Evolutionary conservation across 2,797 vertebrate genomes (phyloP).

Genomic region (Zenarchopterus dispar): DNA sequence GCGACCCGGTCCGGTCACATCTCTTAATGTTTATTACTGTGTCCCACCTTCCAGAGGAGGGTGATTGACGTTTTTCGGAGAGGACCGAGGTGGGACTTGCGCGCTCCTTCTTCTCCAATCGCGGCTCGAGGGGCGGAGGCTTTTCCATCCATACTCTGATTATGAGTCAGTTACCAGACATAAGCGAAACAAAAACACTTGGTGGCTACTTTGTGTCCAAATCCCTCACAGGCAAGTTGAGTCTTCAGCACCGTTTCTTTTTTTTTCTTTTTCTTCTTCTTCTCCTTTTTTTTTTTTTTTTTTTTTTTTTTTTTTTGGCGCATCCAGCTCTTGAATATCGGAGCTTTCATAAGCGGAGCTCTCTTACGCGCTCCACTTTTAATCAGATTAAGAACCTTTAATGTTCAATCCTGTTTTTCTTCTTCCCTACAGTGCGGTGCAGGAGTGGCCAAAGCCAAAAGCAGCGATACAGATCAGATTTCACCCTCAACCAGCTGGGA

Average conservation of each 20-base stretch:
- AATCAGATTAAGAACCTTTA: constrained; percentile 75
- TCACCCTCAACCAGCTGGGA: constrained; percentile 82
- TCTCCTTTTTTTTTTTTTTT: background rate
- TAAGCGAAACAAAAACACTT: constrained; percentile 80
- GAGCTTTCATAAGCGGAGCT: constrained; percentile 47
- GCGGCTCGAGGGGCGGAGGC: constrained; percentile 76
- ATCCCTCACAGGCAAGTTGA: constrained; percentile 55
- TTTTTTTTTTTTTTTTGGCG: constrained; percentile 41
- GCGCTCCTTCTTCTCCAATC: constrained; percentile 78
- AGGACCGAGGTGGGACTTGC: constrained; percentile 80
- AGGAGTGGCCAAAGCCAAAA: constrained; percentile 82
- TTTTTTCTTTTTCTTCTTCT: background rate
- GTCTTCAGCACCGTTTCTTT: constrained; percentile 16
- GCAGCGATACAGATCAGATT: constrained; percentile 86
- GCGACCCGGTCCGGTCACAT: constrained; percentile 81
- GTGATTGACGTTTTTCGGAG: constrained; percentile 79
- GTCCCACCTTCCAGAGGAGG: constrained; percentile 75
- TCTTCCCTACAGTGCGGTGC: constrained; percentile 69
- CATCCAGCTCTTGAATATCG: constrained; percentile 49
- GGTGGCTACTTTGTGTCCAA: constrained; percentile 59
- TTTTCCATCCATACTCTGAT: constrained; percentile 74
- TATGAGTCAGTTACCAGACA: constrained; percentile 80
- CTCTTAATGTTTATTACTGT: constrained; percentile 83
- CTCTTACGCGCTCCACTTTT: constrained; percentile 69
- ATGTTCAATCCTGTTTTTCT: constrained; percentile 56